Base-by-base conservation (phyloP, 1,140 invertebrate species). In the Diachasma alloeum region DNA sequence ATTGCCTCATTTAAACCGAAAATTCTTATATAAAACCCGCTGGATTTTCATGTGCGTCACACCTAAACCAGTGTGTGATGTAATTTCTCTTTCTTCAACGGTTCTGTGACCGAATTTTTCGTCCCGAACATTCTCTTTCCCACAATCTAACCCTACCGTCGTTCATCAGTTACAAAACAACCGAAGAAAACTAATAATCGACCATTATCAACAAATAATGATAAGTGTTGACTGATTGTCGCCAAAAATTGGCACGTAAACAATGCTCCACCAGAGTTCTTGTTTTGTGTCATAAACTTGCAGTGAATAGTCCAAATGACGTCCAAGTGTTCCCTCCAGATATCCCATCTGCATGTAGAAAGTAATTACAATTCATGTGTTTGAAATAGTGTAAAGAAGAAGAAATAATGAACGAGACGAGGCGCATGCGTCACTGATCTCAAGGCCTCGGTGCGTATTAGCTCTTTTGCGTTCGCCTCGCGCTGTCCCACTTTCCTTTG, bases 401-500 rank as follows among this genome's bases (percentile, higher is more conserved):
- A 42, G 13, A 42, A 42, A 42, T 42, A 42, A 42, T 6, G 24
- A 76, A 74, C 39, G 42, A 42, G 69, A 42, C n/a, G 48, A 73
- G 22, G 81, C 84, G 84, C 84, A 86, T 84, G 84, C 84, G 84
- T 84, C 79, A 83, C 77, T 76, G 74, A 80, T 84, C 83, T 86
- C 84, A 86, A 86, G 84, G 84, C 83, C 81, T 81, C 72, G 67
- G 78, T 37, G 66, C 78, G 83, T 82, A 84, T 84, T 85, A 85
- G 78, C 81, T 81, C 80, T 81, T 78, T 81, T 78, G 83, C 83
- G 83, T 83, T 87, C 82, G 86, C 83, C 82, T 81, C 86, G 83
- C 66, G 81, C 71, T 85, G 85, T 88, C 88, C 87, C 86, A 90
- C 88, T 90, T 90, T 89, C 87, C 86, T 87, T 85, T 78, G 80